Base-by-base conservation (phyloP, 2,888 invertebrate species). In the Schizotus pectinicornis region DNA sequence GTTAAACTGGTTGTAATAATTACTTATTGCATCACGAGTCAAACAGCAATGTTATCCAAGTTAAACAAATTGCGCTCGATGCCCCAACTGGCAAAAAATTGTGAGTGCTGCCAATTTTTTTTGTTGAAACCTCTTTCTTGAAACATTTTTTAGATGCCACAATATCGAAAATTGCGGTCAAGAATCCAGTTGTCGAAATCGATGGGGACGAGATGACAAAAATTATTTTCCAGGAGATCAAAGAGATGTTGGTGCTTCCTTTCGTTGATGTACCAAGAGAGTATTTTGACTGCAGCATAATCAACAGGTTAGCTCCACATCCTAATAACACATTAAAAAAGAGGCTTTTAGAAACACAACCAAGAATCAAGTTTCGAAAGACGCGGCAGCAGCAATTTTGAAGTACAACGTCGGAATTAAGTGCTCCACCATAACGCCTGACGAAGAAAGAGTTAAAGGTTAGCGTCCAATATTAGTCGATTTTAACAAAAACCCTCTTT, bases 171-270 rank as follows among this genome's bases (percentile, higher is more conserved):
- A 87, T 90, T 69, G 83, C 84, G 70, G 89, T 86, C 7, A 80
- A 84, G 49, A 88, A 88, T 49, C 88, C 92, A 0, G 85, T 95
- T 50, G 94, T 94, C 65, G 95, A 95, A 76, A 87, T 94, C 84
- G 94, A 94, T 80, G 94, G 95, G 59, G 94, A 95, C 82, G 94
- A 95, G 81, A 94, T 95, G 94, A 94, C 94, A 6, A 84, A 94
- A 62, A 92, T 95, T 66, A 94, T 95, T 70, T 95, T 94, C 92
- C 87, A 89, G 63, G 91, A 90, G 80, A 94, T 95, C 74, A 95
- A 95, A 79, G 91, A 93, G 68, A 90, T 88, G 74, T 86, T 90
- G 1, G 88, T 90, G 68, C 87, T 89, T 69, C 90, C 90, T 0
- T 89, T 88, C 78, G 84, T 90, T 13, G 88, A 89, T 83, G 84